Percentiles rank a stretch among this genome's conserved stretches.
Evolutionary conservation across 1,140 invertebrate species (phyloP).

Genomic region (Cydia amplana): DNA sequence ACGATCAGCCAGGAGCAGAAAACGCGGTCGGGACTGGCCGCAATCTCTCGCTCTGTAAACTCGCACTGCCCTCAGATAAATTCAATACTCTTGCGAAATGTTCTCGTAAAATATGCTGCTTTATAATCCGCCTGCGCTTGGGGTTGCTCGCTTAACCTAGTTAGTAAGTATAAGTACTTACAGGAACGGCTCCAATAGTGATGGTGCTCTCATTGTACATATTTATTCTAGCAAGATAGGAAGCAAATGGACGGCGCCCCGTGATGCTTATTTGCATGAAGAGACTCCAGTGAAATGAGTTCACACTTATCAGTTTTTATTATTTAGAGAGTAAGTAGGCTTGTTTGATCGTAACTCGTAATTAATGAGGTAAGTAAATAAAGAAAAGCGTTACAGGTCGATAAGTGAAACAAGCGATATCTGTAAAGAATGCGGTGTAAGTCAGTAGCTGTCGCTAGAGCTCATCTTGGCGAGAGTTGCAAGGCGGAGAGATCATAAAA

Average conservation of each 20-base stretch:
- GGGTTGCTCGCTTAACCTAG: constrained; percentile 29
- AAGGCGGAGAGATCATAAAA: constrained; percentile 28
- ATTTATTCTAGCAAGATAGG: constrained; percentile 3
- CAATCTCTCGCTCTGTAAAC: constrained; percentile 60
- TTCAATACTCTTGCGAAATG: constrained; percentile 76
- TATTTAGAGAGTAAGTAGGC: constrained; percentile 15
- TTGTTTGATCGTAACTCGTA: neutral
- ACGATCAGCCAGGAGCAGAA: constrained; percentile 55
- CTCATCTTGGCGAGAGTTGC: constrained; percentile 25
- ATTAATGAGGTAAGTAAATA: constrained; percentile 17
- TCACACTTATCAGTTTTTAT: constrained; percentile 18
- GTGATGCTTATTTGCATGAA: constrained; percentile 11
- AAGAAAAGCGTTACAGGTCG: constrained; percentile 17
- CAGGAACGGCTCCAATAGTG: neutral
- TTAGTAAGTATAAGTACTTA: constrained; percentile 17
- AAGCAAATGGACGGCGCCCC: neutral
- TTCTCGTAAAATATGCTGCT: constrained; percentile 70
- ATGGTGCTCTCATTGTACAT: neutral
- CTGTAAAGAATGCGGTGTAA: neutral
- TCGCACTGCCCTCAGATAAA: constrained; percentile 67
- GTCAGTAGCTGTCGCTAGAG: constrained; percentile 22
- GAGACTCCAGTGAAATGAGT: constrained; percentile 6
- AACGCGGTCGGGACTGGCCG: constrained; percentile 46
- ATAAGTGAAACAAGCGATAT: neutral
- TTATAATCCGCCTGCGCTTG: constrained; percentile 30